Conservation (phyloP, 2,797 vertebrate species). For the Gorsachius magnificus region DNA sequence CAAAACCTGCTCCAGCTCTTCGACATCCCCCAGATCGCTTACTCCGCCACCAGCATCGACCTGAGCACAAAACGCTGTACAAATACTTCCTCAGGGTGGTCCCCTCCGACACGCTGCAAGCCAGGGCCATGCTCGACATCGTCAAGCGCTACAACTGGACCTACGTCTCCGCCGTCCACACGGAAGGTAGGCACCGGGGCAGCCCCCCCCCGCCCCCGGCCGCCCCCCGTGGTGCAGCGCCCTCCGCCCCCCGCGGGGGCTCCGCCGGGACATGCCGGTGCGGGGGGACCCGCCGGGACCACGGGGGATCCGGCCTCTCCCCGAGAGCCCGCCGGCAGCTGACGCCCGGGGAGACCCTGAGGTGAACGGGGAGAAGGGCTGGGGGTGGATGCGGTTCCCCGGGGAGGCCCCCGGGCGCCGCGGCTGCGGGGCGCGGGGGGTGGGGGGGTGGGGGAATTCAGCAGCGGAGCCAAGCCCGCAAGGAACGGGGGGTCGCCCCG, state of each 20-base stretch:
- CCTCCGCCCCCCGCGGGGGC: neutral
- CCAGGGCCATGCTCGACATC: conserved; percentile 96
- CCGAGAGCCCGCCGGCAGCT: neutral
- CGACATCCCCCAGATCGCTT: conserved; percentile 98
- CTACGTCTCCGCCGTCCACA: conserved; percentile 97
- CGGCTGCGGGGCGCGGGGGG: neutral
- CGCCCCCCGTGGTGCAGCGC: neutral
- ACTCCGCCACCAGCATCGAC: conserved; percentile 98
- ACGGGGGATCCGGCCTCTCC: neutral
- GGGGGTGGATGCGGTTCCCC: neutral
- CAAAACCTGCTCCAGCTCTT: conserved; percentile 98
- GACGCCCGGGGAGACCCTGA: too few relatives aligned
- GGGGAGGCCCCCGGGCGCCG: neutral
- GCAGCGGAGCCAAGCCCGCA: neutral
- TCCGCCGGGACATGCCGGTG: neutral
- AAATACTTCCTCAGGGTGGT: conserved; percentile 98
- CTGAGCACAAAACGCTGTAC: conserved; percentile 96
- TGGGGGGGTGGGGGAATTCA: neutral
- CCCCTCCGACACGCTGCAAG: conserved; percentile 95
- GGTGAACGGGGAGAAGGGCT: neutral
- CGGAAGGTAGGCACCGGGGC: conserved; percentile 88
- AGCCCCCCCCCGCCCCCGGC: neutral
- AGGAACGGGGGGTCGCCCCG: neutral
- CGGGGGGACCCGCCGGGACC: neutral
- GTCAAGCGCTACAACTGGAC: conserved; percentile 99